phyloP scores from a whole-genome alignment of 2,888 invertebrate genomes.

The Apoda limacodes region DNA sequence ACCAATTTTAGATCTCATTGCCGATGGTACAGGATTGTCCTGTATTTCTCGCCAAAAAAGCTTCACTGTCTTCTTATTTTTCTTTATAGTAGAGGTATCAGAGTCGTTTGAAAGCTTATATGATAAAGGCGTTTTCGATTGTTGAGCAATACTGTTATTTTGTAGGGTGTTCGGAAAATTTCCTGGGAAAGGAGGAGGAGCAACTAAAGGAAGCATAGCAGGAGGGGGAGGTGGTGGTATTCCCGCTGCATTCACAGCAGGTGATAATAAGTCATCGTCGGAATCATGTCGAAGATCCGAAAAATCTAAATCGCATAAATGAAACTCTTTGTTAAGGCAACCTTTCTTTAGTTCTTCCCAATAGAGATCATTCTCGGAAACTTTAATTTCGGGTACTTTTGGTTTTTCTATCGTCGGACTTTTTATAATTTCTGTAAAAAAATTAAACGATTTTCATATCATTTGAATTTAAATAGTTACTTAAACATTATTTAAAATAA shows the following conservation, averaged over 20 bases:
- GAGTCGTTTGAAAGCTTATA: conserved; percentile 49
- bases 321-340: conserved; percentile 79
- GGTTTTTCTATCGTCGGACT: conserved; percentile 77
- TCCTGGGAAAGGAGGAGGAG: conserved; percentile 63
- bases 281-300: conserved; percentile 92
- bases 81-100: conserved; percentile 72
- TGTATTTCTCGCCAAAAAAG: conserved; percentile 97
- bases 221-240: conserved; percentile 86
- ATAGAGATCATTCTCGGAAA: conserved; percentile 93
- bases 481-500: too few relatives aligned
- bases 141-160: conserved; percentile 45
- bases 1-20: conserved; percentile 69
- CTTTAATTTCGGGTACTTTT: conserved; percentile 77
- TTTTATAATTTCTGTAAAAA: conserved; percentile 73
- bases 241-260: conserved; percentile 73
- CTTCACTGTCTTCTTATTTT: conserved; percentile 96
- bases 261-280: conserved; percentile 82
- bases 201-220: conserved; percentile 67
- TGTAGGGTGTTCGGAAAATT: conserved; percentile 55
- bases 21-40: conserved; percentile 73
- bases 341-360: conserved; percentile 91
- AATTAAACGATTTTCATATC: conserved; percentile 5
- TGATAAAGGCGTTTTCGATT: conserved; percentile 39
- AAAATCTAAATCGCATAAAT: conserved; percentile 96
- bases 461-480: conserved; percentile 1